Conservation (phyloP, 2,113 vertebrate genomes). For the Ceyx cyanopectus region DNA sequence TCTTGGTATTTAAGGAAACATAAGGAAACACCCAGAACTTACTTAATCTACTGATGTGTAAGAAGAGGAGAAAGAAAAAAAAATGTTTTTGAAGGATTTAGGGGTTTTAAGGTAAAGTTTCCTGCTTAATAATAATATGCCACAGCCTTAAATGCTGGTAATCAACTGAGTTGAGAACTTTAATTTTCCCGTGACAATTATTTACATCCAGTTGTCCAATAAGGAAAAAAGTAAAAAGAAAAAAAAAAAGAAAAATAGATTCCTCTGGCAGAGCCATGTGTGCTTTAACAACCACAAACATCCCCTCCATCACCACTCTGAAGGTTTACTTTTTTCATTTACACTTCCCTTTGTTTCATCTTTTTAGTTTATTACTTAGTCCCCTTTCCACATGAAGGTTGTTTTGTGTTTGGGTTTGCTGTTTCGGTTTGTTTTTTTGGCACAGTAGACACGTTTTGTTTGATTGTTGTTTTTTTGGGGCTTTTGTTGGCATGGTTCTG, state of each 20-base stretch:
- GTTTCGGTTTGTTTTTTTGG: not conserved
- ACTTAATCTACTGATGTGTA: slow-evolving; percentile 1
- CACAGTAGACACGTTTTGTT: not conserved
- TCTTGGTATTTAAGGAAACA: slow-evolving; percentile 49
- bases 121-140: not conserved
- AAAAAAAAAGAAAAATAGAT: not conserved
- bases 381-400: not conserved
- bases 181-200: not conserved
- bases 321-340: slow-evolving; percentile 1
- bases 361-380: not conserved
- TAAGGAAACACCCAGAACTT: not conserved
- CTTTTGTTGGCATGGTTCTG: not conserved
- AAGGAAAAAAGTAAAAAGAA: not conserved
- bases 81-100: not conserved
- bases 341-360: not conserved
- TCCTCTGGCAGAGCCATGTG: not conserved
- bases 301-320: not conserved
- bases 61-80: not conserved
- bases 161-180: not conserved
- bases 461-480: not conserved
- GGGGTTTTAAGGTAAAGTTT: not conserved
- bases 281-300: not conserved
- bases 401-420: not conserved
- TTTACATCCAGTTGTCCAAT: not conserved
- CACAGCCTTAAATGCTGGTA: not conserved